A percentile compares a stretch with the other conserved stretches of the same genome.
These are phyloP conservation scores for Sesamia inferens DNA, from an alignment of 2,888 invertebrate species.

Conservation along the genomic window DNA sequence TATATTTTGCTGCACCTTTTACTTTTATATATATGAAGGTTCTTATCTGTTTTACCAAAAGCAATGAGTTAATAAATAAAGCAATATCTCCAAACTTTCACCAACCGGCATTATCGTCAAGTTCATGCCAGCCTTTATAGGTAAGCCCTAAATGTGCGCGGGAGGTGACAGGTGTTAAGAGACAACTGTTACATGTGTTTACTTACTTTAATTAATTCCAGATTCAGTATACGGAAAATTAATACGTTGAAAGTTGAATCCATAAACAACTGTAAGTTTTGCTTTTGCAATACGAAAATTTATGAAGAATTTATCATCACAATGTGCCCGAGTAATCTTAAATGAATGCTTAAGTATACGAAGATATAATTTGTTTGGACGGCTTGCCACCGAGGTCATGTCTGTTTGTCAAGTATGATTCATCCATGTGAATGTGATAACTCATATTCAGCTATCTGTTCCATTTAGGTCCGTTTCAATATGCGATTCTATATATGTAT, in stretches of 20 bases:
- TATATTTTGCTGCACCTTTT: conserved; percentile 31
- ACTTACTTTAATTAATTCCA: conserved; percentile 24
- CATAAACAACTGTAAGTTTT: neutral
- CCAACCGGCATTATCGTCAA: conserved; percentile 1
- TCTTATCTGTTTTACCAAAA: conserved; percentile 17
- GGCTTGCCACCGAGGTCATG: conserved; percentile 72
- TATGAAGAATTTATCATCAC: conserved; percentile 15
- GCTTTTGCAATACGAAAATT: conserved; percentile 7
- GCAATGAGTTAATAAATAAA: conserved; percentile 5
- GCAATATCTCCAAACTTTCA: conserved; percentile 21
- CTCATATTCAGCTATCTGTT: conserved; percentile 49
- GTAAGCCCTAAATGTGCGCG: conserved; percentile 12
- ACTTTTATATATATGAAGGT: conserved; percentile 9
- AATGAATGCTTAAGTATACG: conserved; percentile 47
- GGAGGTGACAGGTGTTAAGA: conserved; percentile 32
- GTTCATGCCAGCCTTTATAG: neutral
- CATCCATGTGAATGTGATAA: conserved; percentile 70
- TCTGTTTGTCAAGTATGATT: conserved; percentile 78
- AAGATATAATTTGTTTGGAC: conserved; percentile 74
- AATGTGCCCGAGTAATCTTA: conserved; percentile 31
- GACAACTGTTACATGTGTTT: conserved; percentile 30
- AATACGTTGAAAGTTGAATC: neutral
- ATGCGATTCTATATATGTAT: conserved; percentile 10
- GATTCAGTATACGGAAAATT: conserved; percentile 8
- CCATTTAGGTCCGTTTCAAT: conserved; percentile 35